A percentile compares a stretch with the other conserved stretches of the same genome.
These are phyloP conservation scores for Donacobius atricapilla DNA, from an alignment of 2,113 vertebrate species.

Conservation along the genomic window DNA sequence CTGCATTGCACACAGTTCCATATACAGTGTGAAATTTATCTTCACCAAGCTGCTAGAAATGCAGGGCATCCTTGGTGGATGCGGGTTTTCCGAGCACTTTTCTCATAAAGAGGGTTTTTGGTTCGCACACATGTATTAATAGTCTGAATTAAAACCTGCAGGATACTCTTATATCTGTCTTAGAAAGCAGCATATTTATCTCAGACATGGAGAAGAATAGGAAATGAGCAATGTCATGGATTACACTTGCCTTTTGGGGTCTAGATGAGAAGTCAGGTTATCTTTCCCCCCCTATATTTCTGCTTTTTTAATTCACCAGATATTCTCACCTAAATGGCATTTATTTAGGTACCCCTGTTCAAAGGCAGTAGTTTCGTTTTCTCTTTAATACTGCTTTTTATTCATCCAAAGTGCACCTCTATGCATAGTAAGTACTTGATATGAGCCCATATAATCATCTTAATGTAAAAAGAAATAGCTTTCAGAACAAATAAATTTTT, in stretches of 20 bases:
- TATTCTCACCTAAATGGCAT: background rate
- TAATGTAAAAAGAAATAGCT: background rate
- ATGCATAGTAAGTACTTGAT: background rate
- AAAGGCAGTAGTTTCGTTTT: background rate
- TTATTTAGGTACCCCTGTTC: background rate
- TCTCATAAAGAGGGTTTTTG: background rate
- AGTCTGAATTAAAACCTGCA: background rate
- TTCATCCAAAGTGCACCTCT: background rate
- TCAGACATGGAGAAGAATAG: background rate
- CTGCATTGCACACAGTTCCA: background rate
- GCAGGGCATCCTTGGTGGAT: background rate
- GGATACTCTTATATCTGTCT: background rate
- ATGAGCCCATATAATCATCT: background rate
- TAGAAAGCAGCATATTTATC: background rate
- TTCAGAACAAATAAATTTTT: background rate
- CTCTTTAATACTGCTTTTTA: background rate
- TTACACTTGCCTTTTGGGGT: background rate
- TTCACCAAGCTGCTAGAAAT: background rate
- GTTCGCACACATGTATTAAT: accelerated
- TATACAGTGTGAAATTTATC: background rate
- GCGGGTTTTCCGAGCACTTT: background rate
- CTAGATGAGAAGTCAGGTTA: background rate
- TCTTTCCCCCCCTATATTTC: background rate
- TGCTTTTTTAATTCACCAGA: background rate
- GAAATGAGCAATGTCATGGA: background rate